Percentiles rank a stretch among this genome's conserved stretches.
phyloP scores from a whole-genome alignment of 2,797 vertebrate species.

The Steatocranus sp. region DNA sequence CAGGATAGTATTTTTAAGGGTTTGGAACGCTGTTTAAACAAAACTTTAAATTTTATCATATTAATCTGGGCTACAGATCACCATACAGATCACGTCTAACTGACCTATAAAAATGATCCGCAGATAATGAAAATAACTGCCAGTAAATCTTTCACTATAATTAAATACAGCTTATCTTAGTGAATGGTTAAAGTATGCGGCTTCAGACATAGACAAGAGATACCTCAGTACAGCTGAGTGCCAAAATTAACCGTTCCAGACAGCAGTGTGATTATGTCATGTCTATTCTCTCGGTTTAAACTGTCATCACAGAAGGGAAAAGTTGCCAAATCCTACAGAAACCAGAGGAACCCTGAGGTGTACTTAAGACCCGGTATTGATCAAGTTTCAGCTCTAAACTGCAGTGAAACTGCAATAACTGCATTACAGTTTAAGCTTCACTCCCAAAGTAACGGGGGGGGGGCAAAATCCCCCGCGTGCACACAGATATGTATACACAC shows the following conservation, averaged over 20 bases:
- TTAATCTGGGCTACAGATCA: background rate
- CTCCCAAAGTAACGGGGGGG: background rate
- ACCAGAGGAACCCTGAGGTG: background rate
- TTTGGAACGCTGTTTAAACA: background rate
- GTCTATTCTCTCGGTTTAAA: constrained; percentile 45
- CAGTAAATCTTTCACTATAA: background rate
- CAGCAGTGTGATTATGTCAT: constrained; percentile 41
- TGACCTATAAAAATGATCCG: background rate
- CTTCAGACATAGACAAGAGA: background rate
- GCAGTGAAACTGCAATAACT: background rate
- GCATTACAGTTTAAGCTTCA: background rate
- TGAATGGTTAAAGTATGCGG: background rate
- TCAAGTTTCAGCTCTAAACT: background rate
- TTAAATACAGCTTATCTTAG: background rate
- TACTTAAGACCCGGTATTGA: background rate
- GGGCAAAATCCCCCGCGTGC: background rate
- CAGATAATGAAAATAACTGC: background rate
- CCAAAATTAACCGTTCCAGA: constrained; percentile 63
- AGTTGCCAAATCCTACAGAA: background rate
- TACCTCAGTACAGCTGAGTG: constrained; percentile 58
- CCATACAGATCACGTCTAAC: too few relatives aligned
- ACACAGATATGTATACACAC: background rate
- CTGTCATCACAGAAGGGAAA: background rate
- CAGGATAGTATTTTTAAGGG: background rate
- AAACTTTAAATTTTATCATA: background rate